Evolutionary conservation across 2,888 invertebrate genomes (phyloP), one percentile per base, ranked within the genome.

Genomic region (Pycnomerus fuliginosus): DNA sequence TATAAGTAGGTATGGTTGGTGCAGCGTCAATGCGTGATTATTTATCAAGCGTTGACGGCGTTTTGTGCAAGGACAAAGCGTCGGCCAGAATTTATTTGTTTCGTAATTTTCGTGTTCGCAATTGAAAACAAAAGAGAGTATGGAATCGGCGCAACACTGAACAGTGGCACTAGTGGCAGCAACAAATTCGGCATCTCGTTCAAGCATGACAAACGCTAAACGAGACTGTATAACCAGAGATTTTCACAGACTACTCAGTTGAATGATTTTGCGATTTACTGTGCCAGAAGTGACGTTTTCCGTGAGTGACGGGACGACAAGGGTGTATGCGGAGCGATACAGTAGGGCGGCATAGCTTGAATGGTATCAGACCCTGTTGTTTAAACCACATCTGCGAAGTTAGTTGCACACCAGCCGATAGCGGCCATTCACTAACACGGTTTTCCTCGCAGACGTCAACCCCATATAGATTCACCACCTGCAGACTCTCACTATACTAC

Each of bases 211-310:
- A 56, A 56, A 56, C 55, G 55, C 52, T 58, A 58, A 59, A 56
- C 60, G 60, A 56, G 60, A 62, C 61, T 59, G 58, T 63, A 65
- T 61, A 60, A 60, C 57, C 58, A 59, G 60, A 60, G 65, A 65
- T 64, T 66, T 66, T 65, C 65, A 62, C 60, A 62, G 64, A 61
- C 60, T 59, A 64, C 64, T 62, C 65, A 64, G 65, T 65, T 59
- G 64, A 65, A 65, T 65, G 56, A 55, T 56, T 56, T 53, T 53
- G 53, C 56, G 55, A 56, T 56, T 56, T 55, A 55, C 50, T 55
- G 51, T 55, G 53, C 51, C 53, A 56, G 54, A 56, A 56, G 52
- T 56, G 56, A 56, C 56, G 64, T 65, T 65, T 66, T 63, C 65
- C 65, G 64, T 65, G 65, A 65, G 61, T 61, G 62, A 63, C 61